Conservation (phyloP, 2,888 invertebrate genomes). For the Hemithea aestivaria region DNA sequence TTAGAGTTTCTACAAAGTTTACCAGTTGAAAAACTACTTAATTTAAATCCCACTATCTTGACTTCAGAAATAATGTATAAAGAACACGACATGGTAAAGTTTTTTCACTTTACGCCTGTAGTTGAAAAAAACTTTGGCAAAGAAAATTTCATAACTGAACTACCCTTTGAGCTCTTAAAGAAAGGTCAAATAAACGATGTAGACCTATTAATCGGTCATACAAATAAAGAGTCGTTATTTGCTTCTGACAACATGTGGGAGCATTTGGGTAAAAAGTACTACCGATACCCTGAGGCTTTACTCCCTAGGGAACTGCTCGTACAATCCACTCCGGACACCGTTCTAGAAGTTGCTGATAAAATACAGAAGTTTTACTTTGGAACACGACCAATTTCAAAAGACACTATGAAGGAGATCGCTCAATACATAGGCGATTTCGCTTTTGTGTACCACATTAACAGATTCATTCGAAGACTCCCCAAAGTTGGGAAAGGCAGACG, state of each 20-base stretch:
- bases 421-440: constrained; percentile 24
- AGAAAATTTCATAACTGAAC: constrained; percentile 17
- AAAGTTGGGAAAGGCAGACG: constrained; percentile 19
- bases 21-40: constrained; percentile 13
- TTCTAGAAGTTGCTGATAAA: constrained; percentile 28
- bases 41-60: constrained; percentile 9
- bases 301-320: constrained; percentile 34
- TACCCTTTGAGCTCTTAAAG: constrained; percentile 2
- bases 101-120: constrained; percentile 15
- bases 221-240: constrained; percentile 74
- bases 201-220: constrained; percentile 17
- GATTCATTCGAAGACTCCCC: constrained; percentile 27
- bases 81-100: neutral
- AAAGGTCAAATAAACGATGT: constrained; percentile 10
- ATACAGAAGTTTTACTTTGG: constrained; percentile 33
- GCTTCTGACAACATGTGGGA: constrained; percentile 6
- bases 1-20: constrained; percentile 13
- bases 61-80: constrained; percentile 12
- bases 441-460: constrained; percentile 31
- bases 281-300: constrained; percentile 29
- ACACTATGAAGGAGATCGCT: constrained; percentile 28
- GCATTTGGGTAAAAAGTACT: constrained; percentile 20
- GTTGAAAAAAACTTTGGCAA: constrained; percentile 18
- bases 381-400: constrained; percentile 21
- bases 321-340: constrained; percentile 22